Conservation (phyloP, 1,140 invertebrate species). For the Drosophila lowei region DNA sequence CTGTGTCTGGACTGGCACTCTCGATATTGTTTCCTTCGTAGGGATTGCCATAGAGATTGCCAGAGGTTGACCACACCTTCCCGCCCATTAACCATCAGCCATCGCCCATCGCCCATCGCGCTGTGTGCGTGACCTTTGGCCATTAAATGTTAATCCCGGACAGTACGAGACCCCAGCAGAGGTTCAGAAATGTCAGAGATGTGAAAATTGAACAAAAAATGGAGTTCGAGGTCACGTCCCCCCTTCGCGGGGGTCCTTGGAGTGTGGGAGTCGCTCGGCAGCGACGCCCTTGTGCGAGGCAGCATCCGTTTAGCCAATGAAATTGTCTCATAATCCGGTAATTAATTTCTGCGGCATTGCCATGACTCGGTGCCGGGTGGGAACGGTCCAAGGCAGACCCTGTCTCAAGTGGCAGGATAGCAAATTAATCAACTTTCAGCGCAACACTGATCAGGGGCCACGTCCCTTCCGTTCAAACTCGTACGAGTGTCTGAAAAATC, state of each 20-base stretch:
- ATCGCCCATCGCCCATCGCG: no score
- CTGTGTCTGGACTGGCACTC: no score
- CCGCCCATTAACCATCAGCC: no score
- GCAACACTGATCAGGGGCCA: constrained; percentile 19
- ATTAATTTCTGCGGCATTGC: constrained; percentile 61
- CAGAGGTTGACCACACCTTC: no score
- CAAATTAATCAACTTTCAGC: constrained; percentile 77
- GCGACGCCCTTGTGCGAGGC: constrained; percentile 10
- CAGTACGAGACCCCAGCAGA: constrained; percentile 43
- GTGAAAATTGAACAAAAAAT: constrained; percentile 45
- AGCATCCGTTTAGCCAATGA: constrained; percentile 52
- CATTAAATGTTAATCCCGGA: constrained; percentile 74
- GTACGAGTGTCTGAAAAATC: no score
- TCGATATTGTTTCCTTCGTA: no score
- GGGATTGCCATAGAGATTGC: no score
- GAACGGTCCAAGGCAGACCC: not conserved
- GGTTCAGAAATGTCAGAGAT: constrained; percentile 33
- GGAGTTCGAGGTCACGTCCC: not conserved
- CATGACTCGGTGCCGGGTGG: not conserved
- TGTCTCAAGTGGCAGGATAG: constrained; percentile 74
- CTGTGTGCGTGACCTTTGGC: constrained; percentile 75
- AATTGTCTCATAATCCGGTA: constrained; percentile 78
- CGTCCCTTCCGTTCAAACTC: constrained; percentile 4
- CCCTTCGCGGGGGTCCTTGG: no score
- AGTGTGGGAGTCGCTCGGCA: no score